Evolutionary conservation across 2,888 invertebrate species (phyloP).

Genomic region (Pharmacophagus antenor): DNA sequence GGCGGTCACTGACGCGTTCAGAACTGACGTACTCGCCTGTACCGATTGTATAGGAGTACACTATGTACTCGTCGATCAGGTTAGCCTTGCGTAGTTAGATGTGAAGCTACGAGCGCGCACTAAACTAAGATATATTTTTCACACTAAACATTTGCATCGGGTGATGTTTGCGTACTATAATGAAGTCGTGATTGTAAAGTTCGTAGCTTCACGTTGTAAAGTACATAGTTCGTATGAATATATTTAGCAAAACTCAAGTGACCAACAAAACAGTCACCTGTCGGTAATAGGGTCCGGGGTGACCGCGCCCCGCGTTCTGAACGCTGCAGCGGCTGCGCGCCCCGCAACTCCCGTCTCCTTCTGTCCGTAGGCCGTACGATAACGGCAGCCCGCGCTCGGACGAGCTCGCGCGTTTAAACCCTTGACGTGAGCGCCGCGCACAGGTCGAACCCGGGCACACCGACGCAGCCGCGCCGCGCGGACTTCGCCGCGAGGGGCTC

Average conservation of each 20-base stretch:
- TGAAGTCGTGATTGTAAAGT: not conserved
- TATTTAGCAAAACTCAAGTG: conserved; percentile 5
- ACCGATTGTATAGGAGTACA: conserved; percentile 1
- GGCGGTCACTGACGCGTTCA: conserved; percentile 59
- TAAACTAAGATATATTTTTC: not conserved
- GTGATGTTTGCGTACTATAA: too few relatives aligned
- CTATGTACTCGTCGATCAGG: not conserved
- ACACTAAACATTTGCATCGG: not conserved
- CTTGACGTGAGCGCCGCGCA: conserved; percentile 77
- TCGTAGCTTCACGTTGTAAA: not conserved
- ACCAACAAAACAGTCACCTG: conserved; percentile 17
- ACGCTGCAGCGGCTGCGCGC: conserved; percentile 62
- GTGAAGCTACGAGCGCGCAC: not conserved
- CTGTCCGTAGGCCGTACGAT: conserved; percentile 81
- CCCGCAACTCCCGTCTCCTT: conserved; percentile 79
- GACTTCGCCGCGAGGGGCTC: conserved; percentile 90
- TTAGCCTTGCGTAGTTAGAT: not conserved
- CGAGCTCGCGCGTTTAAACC: conserved; percentile 80
- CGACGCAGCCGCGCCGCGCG: conserved; percentile 92
- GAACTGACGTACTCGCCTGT: conserved; percentile 42
- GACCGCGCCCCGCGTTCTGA: conserved; percentile 46
- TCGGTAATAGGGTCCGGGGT: conserved; percentile 2
- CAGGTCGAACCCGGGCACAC: conserved; percentile 96
- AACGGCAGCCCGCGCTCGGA: conserved; percentile 78
- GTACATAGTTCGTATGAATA: not conserved